A percentile compares a stretch with the other conserved stretches of the same genome.
Conservation (phyloP, 2,113 vertebrate species). For the Oncorhynchus nerka region DNA sequence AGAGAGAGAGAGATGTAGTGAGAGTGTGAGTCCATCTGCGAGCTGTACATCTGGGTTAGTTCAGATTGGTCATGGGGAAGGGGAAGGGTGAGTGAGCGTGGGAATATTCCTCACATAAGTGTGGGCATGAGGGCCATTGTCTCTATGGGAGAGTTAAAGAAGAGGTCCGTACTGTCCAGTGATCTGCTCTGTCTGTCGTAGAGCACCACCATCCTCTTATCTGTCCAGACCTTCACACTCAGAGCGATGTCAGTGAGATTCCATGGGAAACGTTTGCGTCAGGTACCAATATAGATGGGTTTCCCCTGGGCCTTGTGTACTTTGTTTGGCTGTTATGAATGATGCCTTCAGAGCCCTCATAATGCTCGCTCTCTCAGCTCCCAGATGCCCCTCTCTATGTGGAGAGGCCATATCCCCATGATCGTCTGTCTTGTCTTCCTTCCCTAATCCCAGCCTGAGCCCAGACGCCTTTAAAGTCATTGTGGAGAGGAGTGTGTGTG, state of each 20-base stretch:
- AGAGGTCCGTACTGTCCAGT: slow-evolving; percentile 48
- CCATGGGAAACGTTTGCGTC: slow-evolving; percentile 14
- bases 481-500: slow-evolving; percentile 38
- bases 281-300: slow-evolving; percentile 11
- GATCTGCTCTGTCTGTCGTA: slow-evolving; percentile 56
- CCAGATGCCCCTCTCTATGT: slow-evolving; percentile 29
- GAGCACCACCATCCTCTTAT: slow-evolving; percentile 61
- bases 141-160: slow-evolving; percentile 64
- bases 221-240: too few species aligned
- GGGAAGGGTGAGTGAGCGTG: slow-evolving; percentile 47
- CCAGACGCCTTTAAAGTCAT: too few species aligned
- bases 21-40: slow-evolving; percentile 47
- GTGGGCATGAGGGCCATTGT: slow-evolving; percentile 51
- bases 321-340: slow-evolving; percentile 27
- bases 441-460: slow-evolving; percentile 36
- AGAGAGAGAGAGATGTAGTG: slow-evolving; percentile 11
- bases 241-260: neutral
- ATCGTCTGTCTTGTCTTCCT: slow-evolving; percentile 39
- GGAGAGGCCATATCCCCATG: slow-evolving; percentile 8
- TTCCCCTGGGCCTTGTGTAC: neutral
- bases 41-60: slow-evolving; percentile 61
- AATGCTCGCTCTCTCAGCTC: slow-evolving; percentile 6
- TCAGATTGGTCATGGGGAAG: slow-evolving; percentile 53
- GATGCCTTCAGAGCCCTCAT: slow-evolving; percentile 14
- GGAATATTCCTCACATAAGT: slow-evolving; percentile 64